These are phyloP conservation scores for Heterodera carotae DNA, from an alignment of 1,140 invertebrate species.

Conservation along the genomic window DNA sequence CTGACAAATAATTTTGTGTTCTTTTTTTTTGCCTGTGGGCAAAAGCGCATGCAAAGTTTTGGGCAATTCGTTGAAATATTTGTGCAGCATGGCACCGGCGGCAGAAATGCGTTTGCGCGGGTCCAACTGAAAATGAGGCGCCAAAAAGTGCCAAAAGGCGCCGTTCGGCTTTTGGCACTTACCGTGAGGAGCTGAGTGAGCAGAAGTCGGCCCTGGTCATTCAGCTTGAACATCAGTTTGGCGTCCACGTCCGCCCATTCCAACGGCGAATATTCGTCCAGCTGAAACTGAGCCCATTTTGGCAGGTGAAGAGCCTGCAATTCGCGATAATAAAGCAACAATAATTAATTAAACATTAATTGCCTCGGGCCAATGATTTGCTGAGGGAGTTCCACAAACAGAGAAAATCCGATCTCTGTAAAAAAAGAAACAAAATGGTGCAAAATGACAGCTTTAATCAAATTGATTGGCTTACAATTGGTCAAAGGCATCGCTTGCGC, in stretches of 20 bases:
- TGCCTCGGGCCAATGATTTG: conserved; percentile 86
- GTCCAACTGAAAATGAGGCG: conserved; percentile 74
- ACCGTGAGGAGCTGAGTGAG: conserved; percentile 83
- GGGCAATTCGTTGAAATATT: conserved; percentile 73
- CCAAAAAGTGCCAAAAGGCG: conserved; percentile 30
- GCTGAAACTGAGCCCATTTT: conserved; percentile 43
- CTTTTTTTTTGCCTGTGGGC: conserved; percentile 27
- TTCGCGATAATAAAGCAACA: neutral
- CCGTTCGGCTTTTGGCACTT: conserved; percentile 51
- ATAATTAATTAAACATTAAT: neutral
- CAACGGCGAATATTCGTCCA: conserved; percentile 51
- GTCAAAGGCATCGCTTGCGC: conserved; percentile 88
- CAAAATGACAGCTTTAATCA: neutral
- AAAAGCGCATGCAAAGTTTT: conserved; percentile 38
- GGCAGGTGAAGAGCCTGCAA: conserved; percentile 40
- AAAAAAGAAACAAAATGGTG: neutral
- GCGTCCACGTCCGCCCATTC: conserved; percentile 53
- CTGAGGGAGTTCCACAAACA: conserved; percentile 80
- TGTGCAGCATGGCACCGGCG: conserved; percentile 81
- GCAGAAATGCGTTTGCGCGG: conserved; percentile 83
- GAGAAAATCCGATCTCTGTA: conserved; percentile 87
- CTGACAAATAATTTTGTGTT: neutral
- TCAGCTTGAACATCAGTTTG: conserved; percentile 40
- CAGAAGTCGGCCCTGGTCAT: conserved; percentile 68
- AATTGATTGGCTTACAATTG: conserved; percentile 84